These are phyloP conservation scores for Porites divaricata DNA, from an alignment of 92 coral and sea anemone species.

Conservation along the genomic window DNA sequence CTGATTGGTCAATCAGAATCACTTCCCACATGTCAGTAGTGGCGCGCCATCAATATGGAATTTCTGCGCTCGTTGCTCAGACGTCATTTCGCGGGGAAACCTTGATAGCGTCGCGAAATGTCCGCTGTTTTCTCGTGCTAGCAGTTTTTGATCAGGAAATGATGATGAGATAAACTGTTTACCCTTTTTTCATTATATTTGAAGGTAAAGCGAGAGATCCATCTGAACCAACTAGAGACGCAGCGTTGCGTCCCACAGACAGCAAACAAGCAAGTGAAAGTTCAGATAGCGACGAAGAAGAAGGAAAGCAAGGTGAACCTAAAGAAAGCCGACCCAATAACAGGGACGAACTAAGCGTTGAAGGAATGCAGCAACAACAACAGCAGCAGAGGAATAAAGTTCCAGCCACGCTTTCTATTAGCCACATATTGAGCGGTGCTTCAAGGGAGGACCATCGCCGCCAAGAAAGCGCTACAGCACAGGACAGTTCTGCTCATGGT, in stretches of 20 bases:
- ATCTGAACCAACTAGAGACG: slow-evolving; percentile 35
- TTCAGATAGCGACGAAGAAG: slow-evolving; percentile 24
- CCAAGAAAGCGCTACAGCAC: background rate
- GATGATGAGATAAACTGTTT: background rate
- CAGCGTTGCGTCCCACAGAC: background rate
- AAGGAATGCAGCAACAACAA: slow-evolving; percentile 20
- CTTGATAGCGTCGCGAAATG: no score
- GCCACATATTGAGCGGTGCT: slow-evolving; percentile 47
- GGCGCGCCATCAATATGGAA: no score
- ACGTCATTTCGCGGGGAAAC: no score
- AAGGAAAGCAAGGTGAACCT: slow-evolving; percentile 7
- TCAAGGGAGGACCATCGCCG: slow-evolving; percentile 32
- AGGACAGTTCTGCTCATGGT: slow-evolving; percentile 21
- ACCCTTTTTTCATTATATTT: background rate
- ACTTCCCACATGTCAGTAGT: no score
- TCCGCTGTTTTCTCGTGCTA: no score
- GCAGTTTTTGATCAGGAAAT: no score
- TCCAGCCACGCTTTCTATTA: slow-evolving; percentile 47
- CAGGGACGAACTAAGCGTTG: slow-evolving; percentile 24
- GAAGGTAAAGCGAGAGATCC: slow-evolving; percentile 29
- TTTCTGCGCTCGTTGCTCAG: no score
- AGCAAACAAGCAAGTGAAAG: background rate
- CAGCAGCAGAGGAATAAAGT: slow-evolving; percentile 32
- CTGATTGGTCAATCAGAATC: no score
- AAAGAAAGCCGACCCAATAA: slow-evolving; percentile 18